A percentile compares a stretch with the other conserved stretches of the same genome.
phyloP scores from a whole-genome alignment of 2,113 vertebrate species.

The Neogale vison region DNA sequence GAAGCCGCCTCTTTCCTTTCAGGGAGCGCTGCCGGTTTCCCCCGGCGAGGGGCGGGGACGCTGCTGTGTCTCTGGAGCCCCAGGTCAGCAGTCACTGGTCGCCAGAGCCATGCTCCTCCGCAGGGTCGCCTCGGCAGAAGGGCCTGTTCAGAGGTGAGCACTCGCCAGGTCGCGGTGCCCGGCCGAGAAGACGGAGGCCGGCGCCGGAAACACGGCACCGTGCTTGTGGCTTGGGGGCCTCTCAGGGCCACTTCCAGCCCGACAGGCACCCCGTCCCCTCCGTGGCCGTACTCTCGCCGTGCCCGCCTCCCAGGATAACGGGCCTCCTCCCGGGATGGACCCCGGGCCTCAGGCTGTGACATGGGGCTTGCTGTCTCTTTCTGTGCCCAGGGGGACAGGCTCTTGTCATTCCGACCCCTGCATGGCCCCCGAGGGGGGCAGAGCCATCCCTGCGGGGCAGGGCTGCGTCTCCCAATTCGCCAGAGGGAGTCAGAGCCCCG shows the following conservation, averaged over 20 bases:
- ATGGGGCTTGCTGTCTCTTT: fast-evolving
- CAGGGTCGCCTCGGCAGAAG: too few relatives aligned
- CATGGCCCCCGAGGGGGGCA: too few relatives aligned
- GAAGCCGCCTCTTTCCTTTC: fast-evolving
- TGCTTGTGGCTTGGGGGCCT: fast-evolving
- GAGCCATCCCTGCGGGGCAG: neutral
- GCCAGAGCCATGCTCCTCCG: too few relatives aligned
- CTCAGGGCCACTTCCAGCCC: neutral
- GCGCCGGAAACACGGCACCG: fast-evolving
- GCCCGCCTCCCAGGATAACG: fast-evolving
- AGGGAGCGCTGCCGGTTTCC: fast-evolving
- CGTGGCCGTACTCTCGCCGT: fast-evolving
- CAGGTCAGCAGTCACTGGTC: neutral
- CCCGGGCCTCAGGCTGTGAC: fast-evolving
- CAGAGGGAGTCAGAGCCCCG: neutral
- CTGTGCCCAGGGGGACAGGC: neutral
- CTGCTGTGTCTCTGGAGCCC: too few relatives aligned
- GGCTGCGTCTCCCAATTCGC: neutral
- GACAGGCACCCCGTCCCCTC: fast-evolving
- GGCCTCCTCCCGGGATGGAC: too few relatives aligned
- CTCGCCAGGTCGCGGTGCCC: fast-evolving
- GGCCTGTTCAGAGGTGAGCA: neutral
- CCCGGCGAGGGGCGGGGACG: fast-evolving
- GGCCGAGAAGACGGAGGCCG: neutral
- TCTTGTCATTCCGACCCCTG: neutral